Base-by-base conservation (phyloP, 37 sponge, comb jelly and placozoan species). In the Petrosia ficiformis region DNA sequence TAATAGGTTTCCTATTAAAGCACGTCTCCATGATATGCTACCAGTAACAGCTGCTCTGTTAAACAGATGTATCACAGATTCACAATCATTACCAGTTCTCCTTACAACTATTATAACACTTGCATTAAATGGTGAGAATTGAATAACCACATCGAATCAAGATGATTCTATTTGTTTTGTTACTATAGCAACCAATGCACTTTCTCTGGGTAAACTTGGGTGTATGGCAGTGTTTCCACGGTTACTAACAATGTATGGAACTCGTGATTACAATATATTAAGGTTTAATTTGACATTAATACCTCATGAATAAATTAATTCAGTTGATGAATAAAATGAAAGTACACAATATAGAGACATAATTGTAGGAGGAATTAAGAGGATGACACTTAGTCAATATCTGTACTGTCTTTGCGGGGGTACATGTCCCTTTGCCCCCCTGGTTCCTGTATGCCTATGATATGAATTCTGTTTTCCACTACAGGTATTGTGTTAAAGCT, bases 1-100 rank as follows among this genome's bases (percentile, higher is more conserved):
- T 52, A 87, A 79, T 74, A 77, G 75, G 64, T 80, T 92, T 71
- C 73, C 84, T 0, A 29, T 87, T 38, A 92, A 92, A 72, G 93
- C 88, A 19, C 44, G 93, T 31, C 77, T 87, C 40, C 60, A 64
- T 73, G 88, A 87, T 0, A 57, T 74, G 8, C 42, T 90, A 1
- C 84, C 77, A 38, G 57, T 74, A 10, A 67, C 41, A n/a, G 31
- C 68, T 14, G 60, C 42, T n/a, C 68, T 82, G 8, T 65, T 82
- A 68, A 82, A 82, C 42, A 31, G 42, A 8, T 25, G 40, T 65
- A 64, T 52, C 22, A 59, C 4, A 57, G 59, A 82, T 33, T 42
- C 73, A 25, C 28, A 64, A 16, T 24, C 57, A 5, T 64, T 70
- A 0, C 0, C 37, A 28, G 33, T 52, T 4, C 60, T 72, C 10